These are phyloP conservation scores for Asbolus verrucosus DNA, from an alignment of 1,140 invertebrate genomes.

Conservation along the genomic window DNA sequence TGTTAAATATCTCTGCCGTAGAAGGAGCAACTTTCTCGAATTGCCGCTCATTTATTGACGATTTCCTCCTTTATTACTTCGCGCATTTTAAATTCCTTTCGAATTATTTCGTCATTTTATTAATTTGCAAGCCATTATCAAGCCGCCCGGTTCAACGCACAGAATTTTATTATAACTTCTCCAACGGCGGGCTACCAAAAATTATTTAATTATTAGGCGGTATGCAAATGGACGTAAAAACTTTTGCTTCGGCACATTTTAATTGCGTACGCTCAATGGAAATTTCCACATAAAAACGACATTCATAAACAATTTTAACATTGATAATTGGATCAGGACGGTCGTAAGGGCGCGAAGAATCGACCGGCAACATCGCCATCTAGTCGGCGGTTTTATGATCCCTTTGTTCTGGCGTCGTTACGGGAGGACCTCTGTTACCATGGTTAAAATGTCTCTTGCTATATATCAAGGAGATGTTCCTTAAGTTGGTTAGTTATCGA, in stretches of 20 bases:
- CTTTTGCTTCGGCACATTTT: constrained; percentile 17
- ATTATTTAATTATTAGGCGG: constrained; percentile 42
- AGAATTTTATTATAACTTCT: constrained; percentile 41
- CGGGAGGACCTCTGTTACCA: too few relatives aligned
- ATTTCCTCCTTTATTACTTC: constrained; percentile 36
- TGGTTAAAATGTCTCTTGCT: too few relatives aligned
- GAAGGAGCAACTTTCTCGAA: constrained; percentile 34
- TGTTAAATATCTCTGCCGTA: constrained; percentile 54
- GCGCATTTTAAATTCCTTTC: constrained; percentile 42
- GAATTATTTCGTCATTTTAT: constrained; percentile 45
- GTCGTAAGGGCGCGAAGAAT: too few relatives aligned
- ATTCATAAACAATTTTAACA: not conserved
- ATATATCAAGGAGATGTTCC: too few relatives aligned
- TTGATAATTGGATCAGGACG: too few relatives aligned
- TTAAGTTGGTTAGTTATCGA: too few relatives aligned
- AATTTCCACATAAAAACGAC: not conserved
- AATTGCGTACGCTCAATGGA: constrained; percentile 8
- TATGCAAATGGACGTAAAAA: constrained; percentile 41
- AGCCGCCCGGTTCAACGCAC: constrained; percentile 40
- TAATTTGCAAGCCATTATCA: constrained; percentile 41
- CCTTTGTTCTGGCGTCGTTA: too few relatives aligned
- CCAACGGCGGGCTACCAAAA: constrained; percentile 24
- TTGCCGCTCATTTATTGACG: constrained; percentile 38
- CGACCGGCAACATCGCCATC: too few relatives aligned
- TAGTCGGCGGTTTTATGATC: too few relatives aligned